A percentile compares a stretch with the other conserved stretches of the same genome.
These are phyloP conservation scores for Porites australiensis DNA, from an alignment of 64 coral and sea anemone species.

Conservation along the genomic window DNA sequence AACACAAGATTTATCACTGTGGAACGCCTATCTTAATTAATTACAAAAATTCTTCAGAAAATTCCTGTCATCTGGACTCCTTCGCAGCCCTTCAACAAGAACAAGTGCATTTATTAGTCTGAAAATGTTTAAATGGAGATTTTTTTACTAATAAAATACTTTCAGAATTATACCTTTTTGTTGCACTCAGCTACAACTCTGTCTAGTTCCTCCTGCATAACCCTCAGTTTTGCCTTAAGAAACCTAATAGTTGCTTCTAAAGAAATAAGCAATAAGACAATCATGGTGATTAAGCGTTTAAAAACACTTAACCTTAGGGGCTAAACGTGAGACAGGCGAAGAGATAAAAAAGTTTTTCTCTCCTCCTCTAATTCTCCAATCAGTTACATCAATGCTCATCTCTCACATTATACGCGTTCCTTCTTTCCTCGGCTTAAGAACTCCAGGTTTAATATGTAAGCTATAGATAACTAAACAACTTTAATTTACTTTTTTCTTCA, in stretches of 20 bases:
- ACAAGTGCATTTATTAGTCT: no score
- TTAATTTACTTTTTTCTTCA: no score
- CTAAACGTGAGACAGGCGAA: no score
- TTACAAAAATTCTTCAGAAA: neutral
- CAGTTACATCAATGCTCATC: no score
- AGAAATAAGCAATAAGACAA: neutral
- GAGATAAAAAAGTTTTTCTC: no score
- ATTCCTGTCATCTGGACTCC: neutral
- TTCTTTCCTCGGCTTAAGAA: no score
- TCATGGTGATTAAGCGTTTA: neutral
- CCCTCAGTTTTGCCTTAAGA: slow-evolving; percentile 93
- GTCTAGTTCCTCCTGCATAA: slow-evolving; percentile 99
- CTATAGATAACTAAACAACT: no score
- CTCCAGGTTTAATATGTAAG: no score
- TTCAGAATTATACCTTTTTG: slow-evolving; percentile 71
- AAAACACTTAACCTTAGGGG: neutral
- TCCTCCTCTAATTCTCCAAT: no score
- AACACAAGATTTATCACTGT: neutral
- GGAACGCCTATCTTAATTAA: no score
- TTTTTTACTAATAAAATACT: neutral
- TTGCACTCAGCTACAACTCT: slow-evolving; percentile 82
- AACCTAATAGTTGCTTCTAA: slow-evolving; percentile 96
- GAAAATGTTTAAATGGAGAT: no score
- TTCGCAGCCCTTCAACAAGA: neutral
- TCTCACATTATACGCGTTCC: no score